A percentile compares a stretch with the other conserved stretches of the same genome.
Conservation (phyloP, 1,140 invertebrate species). For the Calliopsis andreniformis region DNA sequence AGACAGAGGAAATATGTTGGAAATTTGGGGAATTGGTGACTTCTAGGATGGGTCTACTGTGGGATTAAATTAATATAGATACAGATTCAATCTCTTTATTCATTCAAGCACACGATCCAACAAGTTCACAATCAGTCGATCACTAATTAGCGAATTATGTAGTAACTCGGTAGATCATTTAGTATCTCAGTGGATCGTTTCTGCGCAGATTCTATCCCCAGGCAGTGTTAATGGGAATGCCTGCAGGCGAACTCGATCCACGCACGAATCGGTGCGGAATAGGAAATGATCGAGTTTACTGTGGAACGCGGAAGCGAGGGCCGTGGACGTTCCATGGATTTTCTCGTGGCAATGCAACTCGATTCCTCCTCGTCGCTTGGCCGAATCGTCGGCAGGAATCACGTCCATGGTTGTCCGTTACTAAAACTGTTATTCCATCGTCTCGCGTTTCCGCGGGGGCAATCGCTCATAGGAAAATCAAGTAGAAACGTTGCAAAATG, state of each 20-base stretch:
- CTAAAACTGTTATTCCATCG: constrained; percentile 17
- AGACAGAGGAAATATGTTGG: background rate
- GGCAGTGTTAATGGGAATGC: constrained; percentile 7
- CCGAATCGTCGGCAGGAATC: constrained; percentile 10
- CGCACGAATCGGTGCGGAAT: constrained; percentile 38
- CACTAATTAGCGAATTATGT: background rate
- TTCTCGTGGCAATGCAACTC: constrained; percentile 17
- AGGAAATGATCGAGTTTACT: constrained; percentile 27
- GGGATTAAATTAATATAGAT: no score
- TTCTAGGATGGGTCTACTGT: no score
- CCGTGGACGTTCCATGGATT: constrained; percentile 16
- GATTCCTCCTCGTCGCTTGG: constrained; percentile 26
- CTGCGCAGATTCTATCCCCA: background rate
- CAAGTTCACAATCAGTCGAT: background rate
- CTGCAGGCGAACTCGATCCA: constrained; percentile 12
- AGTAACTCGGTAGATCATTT: no score
- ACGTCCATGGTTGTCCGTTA: background rate
- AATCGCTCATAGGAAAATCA: background rate
- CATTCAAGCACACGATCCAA: no score
- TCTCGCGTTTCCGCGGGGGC: background rate
- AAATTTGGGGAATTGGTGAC: no score
- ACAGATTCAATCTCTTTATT: no score
- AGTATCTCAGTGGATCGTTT: background rate
- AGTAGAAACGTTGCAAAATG: no score
- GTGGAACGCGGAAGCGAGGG: constrained; percentile 46